Evolutionary conservation across 2,113 vertebrate species (phyloP), one percentile per base, ranked within the genome.

Genomic region (Philantomba maxwellii): DNA sequence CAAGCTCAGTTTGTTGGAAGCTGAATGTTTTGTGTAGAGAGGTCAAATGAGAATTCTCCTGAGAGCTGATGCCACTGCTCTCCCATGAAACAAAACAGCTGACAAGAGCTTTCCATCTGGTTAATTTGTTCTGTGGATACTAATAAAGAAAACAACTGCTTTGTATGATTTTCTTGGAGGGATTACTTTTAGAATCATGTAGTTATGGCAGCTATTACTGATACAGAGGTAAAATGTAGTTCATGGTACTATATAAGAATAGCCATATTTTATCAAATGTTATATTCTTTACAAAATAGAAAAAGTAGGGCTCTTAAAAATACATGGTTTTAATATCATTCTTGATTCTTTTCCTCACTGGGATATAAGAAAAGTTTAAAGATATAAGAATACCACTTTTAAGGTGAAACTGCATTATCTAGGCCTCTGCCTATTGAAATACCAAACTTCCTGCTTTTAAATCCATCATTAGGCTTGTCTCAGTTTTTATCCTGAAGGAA

Each of bases 31-130:
- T 97, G 88, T 98, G 98, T 98, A 62, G 98, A 93, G 97, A 98
- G 97, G 98, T 98, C 98, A 96, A 95, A 82, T 96, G 77, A 85
- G 62, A 98, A 98, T 85, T 98, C 98, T 98, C 98, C 94, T 73
- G 98, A 98, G 99, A 97, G 82, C 87, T 96, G 93, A 91, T 92
- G 85, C 88, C 77, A 97, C 89, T 97, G 95, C 83, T 97, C 94
- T 98, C 98, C 97, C 98, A 97, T 97, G 98, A 98, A 98, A 98
- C 70, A 96, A 98, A 98, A 97, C 93, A 5, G 93, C 98, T 98
- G 98, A 98, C 93, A 97, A 95, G 75, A 96, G 92, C 93, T 97
- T 98, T 98, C 98, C 97, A 96, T 95, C 90, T 98, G 97, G 49
- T 93, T 95, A 93, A 78, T 81, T 96, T 3, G 0, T 93, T 96